These are phyloP conservation scores for Typhlichthys subterraneus DNA, from an alignment of 2,797 vertebrate species.

Conservation along the genomic window DNA sequence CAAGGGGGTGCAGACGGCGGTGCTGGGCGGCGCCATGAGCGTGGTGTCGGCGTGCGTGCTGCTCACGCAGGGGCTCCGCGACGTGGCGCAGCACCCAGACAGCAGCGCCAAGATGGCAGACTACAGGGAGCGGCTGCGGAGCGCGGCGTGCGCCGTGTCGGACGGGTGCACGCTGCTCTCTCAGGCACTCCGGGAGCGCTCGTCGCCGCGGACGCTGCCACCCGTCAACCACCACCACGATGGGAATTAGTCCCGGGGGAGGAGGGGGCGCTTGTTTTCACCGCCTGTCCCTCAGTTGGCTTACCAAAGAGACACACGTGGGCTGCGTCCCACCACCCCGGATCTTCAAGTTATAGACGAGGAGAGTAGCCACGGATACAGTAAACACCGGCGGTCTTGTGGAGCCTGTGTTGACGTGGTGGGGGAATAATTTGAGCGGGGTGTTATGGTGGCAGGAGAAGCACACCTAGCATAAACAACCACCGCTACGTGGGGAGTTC, in stretches of 20 bases:
- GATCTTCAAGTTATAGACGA: constrained; percentile 55
- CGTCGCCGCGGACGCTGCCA: constrained; percentile 95
- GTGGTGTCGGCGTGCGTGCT: constrained; percentile 98
- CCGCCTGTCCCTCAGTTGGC: constrained; percentile 50
- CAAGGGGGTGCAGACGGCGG: constrained; percentile 95
- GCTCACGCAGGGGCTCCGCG: constrained; percentile 97
- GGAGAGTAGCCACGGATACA: constrained; percentile 46
- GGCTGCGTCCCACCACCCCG: constrained; percentile 46
- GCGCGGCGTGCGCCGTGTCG: constrained; percentile 93
- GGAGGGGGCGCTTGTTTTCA: constrained; percentile 4
- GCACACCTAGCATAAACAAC: constrained; percentile 31
- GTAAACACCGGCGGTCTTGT: constrained; percentile 24
- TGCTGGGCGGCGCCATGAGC: constrained; percentile 97
- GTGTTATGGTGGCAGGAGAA: constrained; percentile 34
- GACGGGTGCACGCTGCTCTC: constrained; percentile 97
- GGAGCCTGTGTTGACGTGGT: constrained; percentile 10
- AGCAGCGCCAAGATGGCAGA: constrained; percentile 93
- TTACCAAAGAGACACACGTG: constrained; percentile 88
- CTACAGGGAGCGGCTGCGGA: constrained; percentile 93
- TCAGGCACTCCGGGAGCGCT: constrained; percentile 96
- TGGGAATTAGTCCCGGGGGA: no score
- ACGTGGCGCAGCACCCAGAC: constrained; percentile 95
- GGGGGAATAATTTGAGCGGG: constrained; percentile 22
- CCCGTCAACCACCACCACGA: constrained; percentile 87
- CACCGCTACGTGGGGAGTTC: constrained; percentile 57